Conservation (phyloP, 1,140 invertebrate genomes). For the Drosophila kikkawai region DNA sequence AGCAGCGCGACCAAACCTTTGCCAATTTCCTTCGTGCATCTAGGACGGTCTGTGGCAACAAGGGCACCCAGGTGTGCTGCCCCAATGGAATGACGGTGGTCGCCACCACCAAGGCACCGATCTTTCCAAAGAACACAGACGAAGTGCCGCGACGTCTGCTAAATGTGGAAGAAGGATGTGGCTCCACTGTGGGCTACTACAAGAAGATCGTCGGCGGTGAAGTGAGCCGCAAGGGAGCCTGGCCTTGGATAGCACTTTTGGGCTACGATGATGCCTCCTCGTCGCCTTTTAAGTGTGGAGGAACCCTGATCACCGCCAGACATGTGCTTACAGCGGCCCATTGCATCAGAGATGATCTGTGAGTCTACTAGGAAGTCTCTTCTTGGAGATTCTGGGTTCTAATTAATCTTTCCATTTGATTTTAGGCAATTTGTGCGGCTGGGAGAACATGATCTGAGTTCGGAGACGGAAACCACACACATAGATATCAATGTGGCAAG, state of each 20-base stretch:
- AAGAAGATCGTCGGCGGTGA: conserved; percentile 85
- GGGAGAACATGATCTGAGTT: conserved; percentile 79
- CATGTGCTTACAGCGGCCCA: conserved; percentile 82
- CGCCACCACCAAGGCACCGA: conserved; percentile 5
- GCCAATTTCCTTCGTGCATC: conserved; percentile 63
- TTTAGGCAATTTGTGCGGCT: conserved; percentile 69
- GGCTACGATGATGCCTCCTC: conserved; percentile 72
- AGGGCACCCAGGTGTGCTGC: conserved; percentile 62
- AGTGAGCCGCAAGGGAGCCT: conserved; percentile 78
- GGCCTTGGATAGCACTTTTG: conserved; percentile 80
- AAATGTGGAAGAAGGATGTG: conserved; percentile 80
- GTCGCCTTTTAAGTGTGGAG: conserved; percentile 78
- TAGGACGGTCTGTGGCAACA: conserved; percentile 58
- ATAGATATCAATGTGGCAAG: conserved; percentile 62
- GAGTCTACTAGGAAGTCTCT: conserved; percentile 13
- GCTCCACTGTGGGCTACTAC: conserved; percentile 65
- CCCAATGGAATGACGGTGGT: conserved; percentile 45
- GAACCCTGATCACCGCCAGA: conserved; percentile 77
- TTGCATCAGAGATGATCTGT: conserved; percentile 73
- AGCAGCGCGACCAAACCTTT: conserved; percentile 57
- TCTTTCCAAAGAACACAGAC: conserved; percentile 9
- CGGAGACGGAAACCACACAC: conserved; percentile 66
- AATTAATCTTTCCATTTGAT: background rate
- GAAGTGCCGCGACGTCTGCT: conserved; percentile 65
- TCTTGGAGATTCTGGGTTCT: background rate